phyloP scores from a whole-genome alignment of 2,113 vertebrate genomes.

The Tinamus guttatus region DNA sequence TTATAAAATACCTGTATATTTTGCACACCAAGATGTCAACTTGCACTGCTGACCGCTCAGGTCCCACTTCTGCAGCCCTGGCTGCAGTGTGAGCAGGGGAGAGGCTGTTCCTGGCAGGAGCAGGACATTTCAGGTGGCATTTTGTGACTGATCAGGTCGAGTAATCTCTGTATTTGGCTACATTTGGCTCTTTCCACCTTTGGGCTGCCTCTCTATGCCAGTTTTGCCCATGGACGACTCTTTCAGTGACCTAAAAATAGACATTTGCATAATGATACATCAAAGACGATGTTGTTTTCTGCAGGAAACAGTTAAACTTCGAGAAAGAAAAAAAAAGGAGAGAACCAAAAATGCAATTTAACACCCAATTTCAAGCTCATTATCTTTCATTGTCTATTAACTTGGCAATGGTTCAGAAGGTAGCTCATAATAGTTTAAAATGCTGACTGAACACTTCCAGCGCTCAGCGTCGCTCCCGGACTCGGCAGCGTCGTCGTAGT shows the following conservation, averaged over 20 bases:
- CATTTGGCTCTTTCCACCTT: no score
- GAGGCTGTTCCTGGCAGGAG: fast-evolving
- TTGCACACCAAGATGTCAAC: not conserved
- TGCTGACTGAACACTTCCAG: conserved; percentile 88
- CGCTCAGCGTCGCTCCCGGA: conserved; percentile 77
- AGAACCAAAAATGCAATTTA: conserved; percentile 90
- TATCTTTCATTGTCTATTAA: conserved; percentile 93
- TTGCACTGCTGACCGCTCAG: not conserved
- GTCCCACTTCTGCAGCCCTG: not conserved
- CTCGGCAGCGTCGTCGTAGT: conserved; percentile 66
- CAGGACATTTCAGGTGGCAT: not conserved
- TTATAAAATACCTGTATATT: conserved; percentile 31
- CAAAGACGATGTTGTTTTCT: conserved; percentile 79
- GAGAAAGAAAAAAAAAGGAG: conserved; percentile 68
- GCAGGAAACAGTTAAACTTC: conserved; percentile 87
- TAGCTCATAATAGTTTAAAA: conserved; percentile 91
- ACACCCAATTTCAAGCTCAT: conserved; percentile 91
- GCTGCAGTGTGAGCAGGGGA: not conserved
- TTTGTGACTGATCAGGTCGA: not conserved
- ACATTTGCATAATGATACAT: conserved; percentile 74
- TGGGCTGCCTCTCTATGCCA: not conserved
- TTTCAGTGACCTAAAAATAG: conserved; percentile 73
- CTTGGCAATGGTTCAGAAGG: conserved; percentile 89
- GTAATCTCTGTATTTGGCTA: not conserved
- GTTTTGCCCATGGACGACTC: not conserved